A percentile compares a stretch with the other conserved stretches of the same genome.
phyloP scores from a whole-genome alignment of 2,888 invertebrate species.

The Lepidochitona cinerea region DNA sequence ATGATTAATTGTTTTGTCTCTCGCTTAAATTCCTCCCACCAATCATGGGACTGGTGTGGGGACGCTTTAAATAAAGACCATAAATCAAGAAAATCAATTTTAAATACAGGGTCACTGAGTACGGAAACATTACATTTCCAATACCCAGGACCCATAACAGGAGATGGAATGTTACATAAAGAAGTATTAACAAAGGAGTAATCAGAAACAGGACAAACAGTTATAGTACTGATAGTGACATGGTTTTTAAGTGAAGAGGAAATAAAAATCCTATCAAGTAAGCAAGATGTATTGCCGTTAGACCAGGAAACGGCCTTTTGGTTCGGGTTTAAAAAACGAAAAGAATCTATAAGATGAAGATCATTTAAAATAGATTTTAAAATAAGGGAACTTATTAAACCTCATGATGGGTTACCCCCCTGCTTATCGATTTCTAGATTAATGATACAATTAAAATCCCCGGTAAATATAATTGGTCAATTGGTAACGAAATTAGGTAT shows the following conservation, averaged over 20 bases:
- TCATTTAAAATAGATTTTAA: background rate
- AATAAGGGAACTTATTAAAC: background rate
- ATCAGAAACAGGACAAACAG: slow-evolving; percentile 2
- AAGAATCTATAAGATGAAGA: slow-evolving; percentile 3
- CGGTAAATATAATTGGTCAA: slow-evolving; percentile 4
- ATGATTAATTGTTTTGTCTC: background rate
- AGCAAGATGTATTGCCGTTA: background rate
- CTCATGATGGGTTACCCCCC: background rate
- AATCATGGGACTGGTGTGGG: too few relatives aligned
- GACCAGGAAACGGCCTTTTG: background rate
- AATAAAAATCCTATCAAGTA: slow-evolving; percentile 10
- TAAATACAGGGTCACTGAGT: background rate
- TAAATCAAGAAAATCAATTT: background rate
- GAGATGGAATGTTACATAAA: background rate
- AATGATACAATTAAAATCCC: slow-evolving; percentile 12
- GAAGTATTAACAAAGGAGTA: background rate
- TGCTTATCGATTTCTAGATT: slow-evolving; percentile 1
- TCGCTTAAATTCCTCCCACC: background rate
- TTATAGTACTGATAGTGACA: background rate
- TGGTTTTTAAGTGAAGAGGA: background rate
- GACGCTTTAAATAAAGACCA: background rate
- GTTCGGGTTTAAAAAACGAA: background rate
- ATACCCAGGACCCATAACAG: background rate
- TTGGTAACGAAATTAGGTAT: background rate
- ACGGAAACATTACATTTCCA: slow-evolving; percentile 4